phyloP scores from a whole-genome alignment of 2,797 vertebrate species.

The Octomys mimax region DNA sequence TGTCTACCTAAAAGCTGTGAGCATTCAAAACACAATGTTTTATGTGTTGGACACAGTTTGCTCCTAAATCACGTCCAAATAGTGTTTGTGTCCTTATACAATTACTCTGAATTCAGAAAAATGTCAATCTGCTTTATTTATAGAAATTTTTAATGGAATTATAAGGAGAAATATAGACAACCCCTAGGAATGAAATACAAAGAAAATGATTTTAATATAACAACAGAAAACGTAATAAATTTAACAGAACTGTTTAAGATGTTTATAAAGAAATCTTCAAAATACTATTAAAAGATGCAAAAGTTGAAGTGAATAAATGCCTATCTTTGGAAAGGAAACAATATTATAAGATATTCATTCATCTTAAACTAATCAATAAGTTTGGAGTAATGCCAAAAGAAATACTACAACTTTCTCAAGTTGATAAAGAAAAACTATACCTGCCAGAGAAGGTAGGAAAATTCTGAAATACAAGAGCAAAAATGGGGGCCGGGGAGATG shows the following conservation, averaged over 20 bases:
- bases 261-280: neutral
- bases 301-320: conserved; percentile 5
- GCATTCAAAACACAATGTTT: neutral
- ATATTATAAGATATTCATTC: neutral
- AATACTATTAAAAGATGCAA: neutral
- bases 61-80: conserved; percentile 1
- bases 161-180: neutral
- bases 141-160: neutral
- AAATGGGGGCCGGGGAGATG: no score
- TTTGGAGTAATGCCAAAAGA: neutral
- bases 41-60: neutral
- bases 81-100: neutral
- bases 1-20: neutral
- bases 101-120: conserved; percentile 14
- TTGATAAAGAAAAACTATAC: conserved; percentile 1
- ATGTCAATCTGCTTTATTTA: neutral
- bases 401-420: neutral
- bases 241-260: conserved; percentile 27
- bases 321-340: neutral
- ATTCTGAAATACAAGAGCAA: neutral
- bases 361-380: neutral
- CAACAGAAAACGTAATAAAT: neutral
- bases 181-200: neutral
- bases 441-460: neutral
- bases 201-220: neutral